Conservation (phyloP, 35 echinoderm and acorn worm genomes). For the Chiridota heheva region DNA sequence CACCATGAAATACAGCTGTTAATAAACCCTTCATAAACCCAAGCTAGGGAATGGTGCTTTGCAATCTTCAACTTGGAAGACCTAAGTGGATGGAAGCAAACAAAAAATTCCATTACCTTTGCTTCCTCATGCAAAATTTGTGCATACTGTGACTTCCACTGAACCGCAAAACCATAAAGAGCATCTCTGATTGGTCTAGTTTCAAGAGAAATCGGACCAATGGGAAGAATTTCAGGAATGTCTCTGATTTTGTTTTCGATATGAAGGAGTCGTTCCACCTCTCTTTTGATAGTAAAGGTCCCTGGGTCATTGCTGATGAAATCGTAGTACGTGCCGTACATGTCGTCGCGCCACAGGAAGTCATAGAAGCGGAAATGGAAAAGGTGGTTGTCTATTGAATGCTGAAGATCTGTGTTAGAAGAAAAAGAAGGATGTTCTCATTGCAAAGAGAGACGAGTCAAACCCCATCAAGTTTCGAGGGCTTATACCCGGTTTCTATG, state of each 20-base stretch:
- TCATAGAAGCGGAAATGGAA: constrained; percentile 97
- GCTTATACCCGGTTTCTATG: no score
- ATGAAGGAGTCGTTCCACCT: constrained; percentile 92
- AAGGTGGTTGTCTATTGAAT: constrained; percentile 80
- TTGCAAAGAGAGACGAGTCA: no score
- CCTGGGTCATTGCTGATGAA: constrained; percentile 95
- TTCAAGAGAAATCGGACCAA: constrained; percentile 74
- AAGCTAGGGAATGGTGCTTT: no score
- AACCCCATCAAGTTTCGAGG: no score
- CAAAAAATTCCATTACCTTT: constrained; percentile 57
- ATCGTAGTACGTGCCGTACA: constrained; percentile 85
- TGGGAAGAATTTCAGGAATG: constrained; percentile 59
- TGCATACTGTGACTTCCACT: constrained; percentile 97
- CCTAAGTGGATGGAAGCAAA: no score
- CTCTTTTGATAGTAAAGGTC: constrained; percentile 75
- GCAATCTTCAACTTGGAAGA: no score
- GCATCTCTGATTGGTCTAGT: constrained; percentile 94
- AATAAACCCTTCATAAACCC: no score
- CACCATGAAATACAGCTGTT: no score
- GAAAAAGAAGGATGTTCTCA: neutral
- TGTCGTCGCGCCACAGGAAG: constrained; percentile 97
- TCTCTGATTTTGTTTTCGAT: constrained; percentile 93
- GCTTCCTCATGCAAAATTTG: constrained; percentile 92
- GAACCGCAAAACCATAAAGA: constrained; percentile 95
- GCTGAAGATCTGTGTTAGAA: constrained; percentile 71